Evolutionary conservation across 2,113 vertebrate species (phyloP).

Genomic region (Podarcis muralis): DNA sequence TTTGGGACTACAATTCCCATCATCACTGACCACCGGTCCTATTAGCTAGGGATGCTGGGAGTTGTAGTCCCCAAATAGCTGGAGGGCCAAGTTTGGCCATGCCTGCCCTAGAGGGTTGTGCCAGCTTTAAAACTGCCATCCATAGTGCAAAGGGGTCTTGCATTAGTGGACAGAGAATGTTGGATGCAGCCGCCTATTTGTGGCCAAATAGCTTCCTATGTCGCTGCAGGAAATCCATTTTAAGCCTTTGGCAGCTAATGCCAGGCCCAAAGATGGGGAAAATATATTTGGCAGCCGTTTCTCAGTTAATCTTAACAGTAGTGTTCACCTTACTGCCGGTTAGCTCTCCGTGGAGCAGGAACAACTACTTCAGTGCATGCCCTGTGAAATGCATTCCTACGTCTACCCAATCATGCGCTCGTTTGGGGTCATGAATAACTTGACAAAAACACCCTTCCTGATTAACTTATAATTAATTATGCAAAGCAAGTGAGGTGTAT

Average conservation of each 20-base stretch:
- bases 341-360: not conserved
- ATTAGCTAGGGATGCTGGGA: too few relatives aligned
- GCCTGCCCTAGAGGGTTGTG: too few relatives aligned
- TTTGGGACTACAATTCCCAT: too few relatives aligned
- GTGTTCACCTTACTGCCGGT: not conserved
- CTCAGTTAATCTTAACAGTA: not conserved
- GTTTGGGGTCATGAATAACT: not conserved
- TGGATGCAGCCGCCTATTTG: too few relatives aligned
- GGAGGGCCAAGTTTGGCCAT: too few relatives aligned
- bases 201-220: too few relatives aligned
- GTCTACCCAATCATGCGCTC: not conserved
- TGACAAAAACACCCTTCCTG: not conserved
- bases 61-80: too few relatives aligned
- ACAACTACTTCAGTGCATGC: not conserved
- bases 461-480: not conserved
- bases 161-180: too few relatives aligned
- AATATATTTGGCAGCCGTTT: not conserved
- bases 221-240: not conserved
- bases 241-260: not conserved
- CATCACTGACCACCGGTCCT: too few relatives aligned
- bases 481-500: not conserved
- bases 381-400: not conserved
- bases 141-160: too few relatives aligned
- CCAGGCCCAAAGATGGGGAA: not conserved
- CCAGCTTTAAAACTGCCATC: too few relatives aligned